phyloP scores from a whole-genome alignment of 2,888 invertebrate genomes.

The Drosophila imparisetae region DNA sequence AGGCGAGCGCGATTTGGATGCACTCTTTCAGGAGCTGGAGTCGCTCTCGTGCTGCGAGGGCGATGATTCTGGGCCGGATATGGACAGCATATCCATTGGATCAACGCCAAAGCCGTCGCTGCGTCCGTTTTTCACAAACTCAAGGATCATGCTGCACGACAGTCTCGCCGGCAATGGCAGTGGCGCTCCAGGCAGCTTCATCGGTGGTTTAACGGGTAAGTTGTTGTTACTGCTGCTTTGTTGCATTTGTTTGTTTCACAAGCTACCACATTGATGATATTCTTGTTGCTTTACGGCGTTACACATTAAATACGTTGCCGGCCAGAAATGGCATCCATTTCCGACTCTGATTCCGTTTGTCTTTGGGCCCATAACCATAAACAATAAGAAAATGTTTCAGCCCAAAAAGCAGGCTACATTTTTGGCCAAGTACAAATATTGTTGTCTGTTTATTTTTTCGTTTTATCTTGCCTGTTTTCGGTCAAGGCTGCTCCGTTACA shows the following conservation, averaged over 20 bases:
- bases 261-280: constrained; percentile 24
- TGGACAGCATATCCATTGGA: constrained; percentile 97
- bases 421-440: constrained; percentile 20
- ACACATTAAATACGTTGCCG: constrained; percentile 11
- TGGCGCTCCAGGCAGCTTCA: constrained; percentile 36
- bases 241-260: constrained; percentile 25
- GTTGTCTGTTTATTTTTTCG: constrained; percentile 31
- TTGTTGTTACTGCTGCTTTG: constrained; percentile 4
- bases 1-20: constrained; percentile 95
- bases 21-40: constrained; percentile 97
- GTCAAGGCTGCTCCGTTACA: constrained; percentile 57
- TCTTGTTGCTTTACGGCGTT: constrained; percentile 24
- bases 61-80: constrained; percentile 96
- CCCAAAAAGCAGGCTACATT: constrained; percentile 37
- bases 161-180: constrained; percentile 70
- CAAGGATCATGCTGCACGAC: constrained; percentile 89
- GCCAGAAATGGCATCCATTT: constrained; percentile 23
- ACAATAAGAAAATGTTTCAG: constrained; percentile 5
- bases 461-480: constrained; percentile 55
- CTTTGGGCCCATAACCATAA: constrained; percentile 4
- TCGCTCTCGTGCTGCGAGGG: constrained; percentile 93
- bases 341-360: constrained; percentile 33
- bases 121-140: constrained; percentile 97
- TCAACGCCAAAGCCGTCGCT: constrained; percentile 98
- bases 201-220: constrained; percentile 59